Base-by-base conservation (phyloP, 2,797 vertebrate genomes). In the Cygnus olor region DNA sequence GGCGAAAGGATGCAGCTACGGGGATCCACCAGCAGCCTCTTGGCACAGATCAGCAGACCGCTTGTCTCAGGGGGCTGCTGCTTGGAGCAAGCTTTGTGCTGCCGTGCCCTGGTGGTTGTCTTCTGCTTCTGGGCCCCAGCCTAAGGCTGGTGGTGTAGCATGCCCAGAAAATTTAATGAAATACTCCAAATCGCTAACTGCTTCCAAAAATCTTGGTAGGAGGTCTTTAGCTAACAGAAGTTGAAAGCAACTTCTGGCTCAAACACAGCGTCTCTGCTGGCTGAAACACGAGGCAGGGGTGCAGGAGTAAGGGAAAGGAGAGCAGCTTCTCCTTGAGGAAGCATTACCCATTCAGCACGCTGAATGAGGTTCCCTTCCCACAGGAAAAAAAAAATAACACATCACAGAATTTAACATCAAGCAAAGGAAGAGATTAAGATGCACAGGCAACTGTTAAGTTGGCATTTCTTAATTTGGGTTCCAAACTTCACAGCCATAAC, bases 291-390 rank as follows among this genome's bases (percentile, higher is more conserved):
- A 90, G 19, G 28, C 10, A 14, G 5, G 28, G 10, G 30, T 10
- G 51, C 60, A 15, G 34, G 32, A 89, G 6, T 19, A 72, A 78
- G 16, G 40, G 56, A 73, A 78, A 38, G 5, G 11, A 9, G 11
- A 28, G 5, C 18, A 32, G 32, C 20, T 66, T 68, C 72, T 51
- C 65, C 54, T 63, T 12, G 72, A 61, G 70, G 60, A 57, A 45
- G 36, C 1, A 8, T 28, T 72, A 57, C 2, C 49, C 32, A 30
- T 38, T 49, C 40, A 8, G 13, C 14, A 11, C 1, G 16, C 32
- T 10, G 28, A 74, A 28, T 0, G 0, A 84, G 34, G 16, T 12
- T 44, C 15, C 2, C 0, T 24, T 20, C 47, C 38, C 40, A 9
- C 1, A 57, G n/a, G n/a, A 7, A 45, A 66, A 38, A 38, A 38